Evolutionary conservation across 2,888 invertebrate genomes (phyloP), one percentile per base, ranked within the genome.

Genomic region (Nomada goodeniana): DNA sequence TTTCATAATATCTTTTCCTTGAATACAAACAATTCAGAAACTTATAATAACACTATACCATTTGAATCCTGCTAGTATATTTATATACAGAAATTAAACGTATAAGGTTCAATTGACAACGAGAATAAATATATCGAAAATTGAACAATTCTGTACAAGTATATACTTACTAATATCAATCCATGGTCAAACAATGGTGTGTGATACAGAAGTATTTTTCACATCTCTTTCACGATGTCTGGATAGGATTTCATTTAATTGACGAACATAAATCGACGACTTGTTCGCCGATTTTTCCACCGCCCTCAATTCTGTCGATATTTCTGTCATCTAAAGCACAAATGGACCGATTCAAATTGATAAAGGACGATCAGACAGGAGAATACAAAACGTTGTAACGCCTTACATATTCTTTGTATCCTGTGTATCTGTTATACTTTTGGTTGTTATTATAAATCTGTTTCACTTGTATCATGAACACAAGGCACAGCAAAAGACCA

Each of bases 331-430:
- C 94, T 94, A 80, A 65, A 47, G 44, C 44, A 26, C 18, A 76
- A 63, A 68, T 18, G 10, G 60, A 67, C 63, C 29, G 11, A 82
- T 79, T 74, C 74, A 52, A 53, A 74, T 36, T 20, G 7, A 59
- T 10, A 9, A 44, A 26, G 15, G 26, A 18, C 18, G 26, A 0
- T 2, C 23, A 11, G 11, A n/a, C 5, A 50, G 10, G 4, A 15
- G 44, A 0, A 18, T 42, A 26, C 9, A 47, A 3, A 52, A 42
- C 13, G 3, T 50, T 47, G 2, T 7, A 23, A 75, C 53, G 82
- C 92, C 94, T 93, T 90, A 95, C 95, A 85, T 94, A 94, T 88
- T 93, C 91, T 82, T 94, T 94, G 83, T 95, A 95, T 74, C 93
- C 93, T 73, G 94, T 88, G 76, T 94, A 94, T 88, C 95, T 91